These are phyloP conservation scores for Drosophila bipectinata DNA, from an alignment of 1,140 invertebrate species.

Conservation along the genomic window DNA sequence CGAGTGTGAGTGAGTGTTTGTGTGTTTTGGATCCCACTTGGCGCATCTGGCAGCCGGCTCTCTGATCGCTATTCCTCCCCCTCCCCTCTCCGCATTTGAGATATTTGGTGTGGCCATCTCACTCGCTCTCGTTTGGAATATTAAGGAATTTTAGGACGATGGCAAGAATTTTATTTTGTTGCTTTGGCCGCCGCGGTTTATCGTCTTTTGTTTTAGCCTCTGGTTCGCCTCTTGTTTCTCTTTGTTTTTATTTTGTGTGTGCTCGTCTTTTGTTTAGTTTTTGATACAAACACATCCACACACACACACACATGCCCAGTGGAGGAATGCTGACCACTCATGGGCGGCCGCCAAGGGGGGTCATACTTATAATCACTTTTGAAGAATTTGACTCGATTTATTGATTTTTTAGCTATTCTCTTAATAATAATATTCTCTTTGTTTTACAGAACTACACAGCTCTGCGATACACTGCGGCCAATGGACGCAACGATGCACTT, in stretches of 20 bases:
- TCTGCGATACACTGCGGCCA: constrained; percentile 73
- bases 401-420: neutral
- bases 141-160: constrained; percentile 78
- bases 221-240: constrained; percentile 40
- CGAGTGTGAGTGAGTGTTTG: constrained; percentile 12
- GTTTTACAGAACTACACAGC: constrained; percentile 71
- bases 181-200: constrained; percentile 66
- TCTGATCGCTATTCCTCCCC: constrained; percentile 3
- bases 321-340: constrained; percentile 57
- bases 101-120: constrained; percentile 13
- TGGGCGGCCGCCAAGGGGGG: constrained; percentile 19
- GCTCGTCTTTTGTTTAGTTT: constrained; percentile 74
- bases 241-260: constrained; percentile 69
- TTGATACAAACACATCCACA: constrained; percentile 46
- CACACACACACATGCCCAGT: constrained; percentile 18
- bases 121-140: constrained; percentile 54
- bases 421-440: no score
- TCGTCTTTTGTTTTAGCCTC: constrained; percentile 74
- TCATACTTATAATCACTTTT: neutral
- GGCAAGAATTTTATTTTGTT: constrained; percentile 80
- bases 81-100: neutral
- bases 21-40: constrained; percentile 21
- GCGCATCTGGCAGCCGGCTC: constrained; percentile 51
- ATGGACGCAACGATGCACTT: constrained; percentile 74
- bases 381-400: neutral